phyloP scores from a whole-genome alignment of 2,797 vertebrate genomes.

The Semotilus atromaculatus region DNA sequence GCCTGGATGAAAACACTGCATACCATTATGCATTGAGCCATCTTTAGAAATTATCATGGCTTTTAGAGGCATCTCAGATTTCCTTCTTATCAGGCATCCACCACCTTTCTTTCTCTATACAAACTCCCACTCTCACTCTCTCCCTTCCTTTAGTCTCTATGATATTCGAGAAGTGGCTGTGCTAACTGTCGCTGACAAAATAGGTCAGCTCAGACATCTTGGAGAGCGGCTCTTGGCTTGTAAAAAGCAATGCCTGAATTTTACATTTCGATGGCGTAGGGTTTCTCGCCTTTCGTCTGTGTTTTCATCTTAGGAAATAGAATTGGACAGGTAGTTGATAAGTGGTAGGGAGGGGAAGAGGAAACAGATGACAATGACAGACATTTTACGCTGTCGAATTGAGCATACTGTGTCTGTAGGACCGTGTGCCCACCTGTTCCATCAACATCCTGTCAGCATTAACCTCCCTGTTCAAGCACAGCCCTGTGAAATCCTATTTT shows the following conservation, averaged over 20 bases:
- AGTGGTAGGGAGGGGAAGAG: conserved; percentile 62
- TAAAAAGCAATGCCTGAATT: conserved; percentile 64
- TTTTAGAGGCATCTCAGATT: conserved; percentile 46
- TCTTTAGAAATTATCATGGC: conserved; percentile 48
- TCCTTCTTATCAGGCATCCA: conserved; percentile 54
- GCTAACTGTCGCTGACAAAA: conserved; percentile 69
- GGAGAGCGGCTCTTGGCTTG: conserved; percentile 60
- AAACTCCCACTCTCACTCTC: conserved; percentile 34
- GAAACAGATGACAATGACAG: conserved; percentile 27
- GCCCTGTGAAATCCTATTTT: conserved; percentile 21
- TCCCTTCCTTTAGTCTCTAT: conserved; percentile 52
- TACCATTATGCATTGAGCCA: conserved; percentile 41
- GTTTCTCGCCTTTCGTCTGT: conserved; percentile 61
- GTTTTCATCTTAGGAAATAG: conserved; percentile 48
- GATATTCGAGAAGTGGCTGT: conserved; percentile 64
- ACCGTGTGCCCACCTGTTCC: conserved; percentile 17
- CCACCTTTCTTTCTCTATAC: conserved; percentile 47
- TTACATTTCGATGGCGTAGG: conserved; percentile 67
- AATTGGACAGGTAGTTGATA: conserved; percentile 68
- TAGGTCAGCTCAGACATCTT: conserved; percentile 67
- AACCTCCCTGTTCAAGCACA: conserved; percentile 13
- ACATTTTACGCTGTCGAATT: conserved; percentile 19
- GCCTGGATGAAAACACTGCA: conserved; percentile 40
- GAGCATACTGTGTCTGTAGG: not conserved
- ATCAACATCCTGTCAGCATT: conserved; percentile 39